Percentiles rank a stretch among this genome's conserved stretches.
These are phyloP conservation scores for Acrobasis consociella DNA, from an alignment of 2,888 invertebrate species.

Conservation along the genomic window DNA sequence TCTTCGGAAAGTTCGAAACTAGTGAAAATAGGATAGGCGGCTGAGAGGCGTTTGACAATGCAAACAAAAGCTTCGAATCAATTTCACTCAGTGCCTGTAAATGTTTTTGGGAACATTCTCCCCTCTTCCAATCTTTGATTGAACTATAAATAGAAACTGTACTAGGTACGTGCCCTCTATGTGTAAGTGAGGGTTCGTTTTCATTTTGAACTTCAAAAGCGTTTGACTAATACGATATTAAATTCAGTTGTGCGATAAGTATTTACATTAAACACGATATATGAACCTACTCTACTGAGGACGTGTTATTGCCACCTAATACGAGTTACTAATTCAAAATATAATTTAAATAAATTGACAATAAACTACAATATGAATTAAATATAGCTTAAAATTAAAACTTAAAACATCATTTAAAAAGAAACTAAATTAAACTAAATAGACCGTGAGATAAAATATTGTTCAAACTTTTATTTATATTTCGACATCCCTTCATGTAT, in stretches of 20 bases:
- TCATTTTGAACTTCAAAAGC: slow-evolving; percentile 1
- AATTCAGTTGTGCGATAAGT: background rate
- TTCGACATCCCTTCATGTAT: no score
- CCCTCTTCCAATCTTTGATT: slow-evolving; percentile 16
- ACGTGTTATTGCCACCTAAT: no score
- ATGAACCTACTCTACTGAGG: no score
- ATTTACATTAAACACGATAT: no score
- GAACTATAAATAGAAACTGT: slow-evolving; percentile 5
- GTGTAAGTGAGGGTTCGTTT: background rate
- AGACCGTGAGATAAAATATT: no score
- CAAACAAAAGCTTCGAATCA: slow-evolving; percentile 46
- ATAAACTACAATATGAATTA: no score
- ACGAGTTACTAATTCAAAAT: no score
- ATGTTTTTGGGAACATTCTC: slow-evolving; percentile 28
- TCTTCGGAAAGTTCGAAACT: slow-evolving; percentile 67
- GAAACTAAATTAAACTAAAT: no score
- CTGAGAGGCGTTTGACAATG: slow-evolving; percentile 39
- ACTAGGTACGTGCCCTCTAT: background rate
- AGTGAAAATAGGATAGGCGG: slow-evolving; percentile 58
- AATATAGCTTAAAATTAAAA: no score
- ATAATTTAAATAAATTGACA: no score
- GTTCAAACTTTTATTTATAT: no score
- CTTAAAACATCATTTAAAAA: no score
- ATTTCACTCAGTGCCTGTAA: slow-evolving; percentile 31
- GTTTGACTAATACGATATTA: slow-evolving; percentile 1